A percentile compares a stretch with the other conserved stretches of the same genome.
These are phyloP conservation scores for Calypte anna DNA, from an alignment of 2,113 vertebrate genomes.

Conservation along the genomic window DNA sequence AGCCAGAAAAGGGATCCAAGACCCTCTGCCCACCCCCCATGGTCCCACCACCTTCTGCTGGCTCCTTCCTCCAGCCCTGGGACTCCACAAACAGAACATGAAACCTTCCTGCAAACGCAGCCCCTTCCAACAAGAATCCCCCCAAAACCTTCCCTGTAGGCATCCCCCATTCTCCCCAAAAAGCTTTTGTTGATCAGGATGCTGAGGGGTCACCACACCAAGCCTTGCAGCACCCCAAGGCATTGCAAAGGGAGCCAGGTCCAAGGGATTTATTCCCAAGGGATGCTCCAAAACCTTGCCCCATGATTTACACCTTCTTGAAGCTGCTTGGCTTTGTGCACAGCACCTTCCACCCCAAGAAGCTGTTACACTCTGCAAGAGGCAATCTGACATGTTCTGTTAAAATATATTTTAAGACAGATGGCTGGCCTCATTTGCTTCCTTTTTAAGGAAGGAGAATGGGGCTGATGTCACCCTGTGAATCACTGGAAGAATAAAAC, in stretches of 20 bases:
- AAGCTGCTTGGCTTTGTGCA: not conserved
- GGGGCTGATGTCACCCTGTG: not conserved
- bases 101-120: not conserved
- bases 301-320: not conserved
- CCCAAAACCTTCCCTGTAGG: not conserved
- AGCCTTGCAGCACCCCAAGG: accelerated
- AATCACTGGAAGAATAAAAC: not conserved
- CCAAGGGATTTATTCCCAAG: accelerated
- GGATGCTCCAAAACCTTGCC: not conserved
- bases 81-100: accelerated
- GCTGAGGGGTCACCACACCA: not conserved
- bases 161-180: not conserved
- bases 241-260: accelerated
- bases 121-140: not conserved
- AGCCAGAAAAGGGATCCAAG: not conserved
- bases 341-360: not conserved
- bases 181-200: accelerated
- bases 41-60: not conserved
- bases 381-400: not conserved
- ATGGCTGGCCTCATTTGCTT: not conserved
- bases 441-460: conserved; percentile 23
- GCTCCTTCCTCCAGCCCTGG: not conserved
- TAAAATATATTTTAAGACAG: not conserved
- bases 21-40: not conserved
- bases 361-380: not conserved